These are phyloP conservation scores for Carterocephalus palaemon DNA, from an alignment of 2,888 invertebrate species.

Conservation along the genomic window DNA sequence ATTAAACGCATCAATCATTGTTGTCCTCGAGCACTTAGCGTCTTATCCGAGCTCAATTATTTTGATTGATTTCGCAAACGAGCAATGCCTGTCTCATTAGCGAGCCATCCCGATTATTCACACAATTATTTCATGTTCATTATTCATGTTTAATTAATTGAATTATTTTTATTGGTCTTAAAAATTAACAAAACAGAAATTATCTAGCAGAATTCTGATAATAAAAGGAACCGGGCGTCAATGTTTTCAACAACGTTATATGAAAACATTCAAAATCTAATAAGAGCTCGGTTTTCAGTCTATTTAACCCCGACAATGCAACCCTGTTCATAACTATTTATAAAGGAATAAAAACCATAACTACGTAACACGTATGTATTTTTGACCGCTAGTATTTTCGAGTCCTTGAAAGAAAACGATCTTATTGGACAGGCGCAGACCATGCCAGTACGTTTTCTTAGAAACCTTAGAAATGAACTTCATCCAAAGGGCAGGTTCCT, in stretches of 20 bases:
- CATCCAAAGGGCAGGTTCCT: slow-evolving; percentile 62
- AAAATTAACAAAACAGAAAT: too few species aligned
- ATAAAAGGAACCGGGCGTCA: too few species aligned
- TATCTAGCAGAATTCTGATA: too few species aligned
- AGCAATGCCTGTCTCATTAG: slow-evolving; percentile 6
- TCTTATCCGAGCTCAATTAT: slow-evolving; percentile 15
- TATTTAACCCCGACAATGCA: too few species aligned
- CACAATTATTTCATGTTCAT: background rate
- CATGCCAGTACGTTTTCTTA: slow-evolving; percentile 46
- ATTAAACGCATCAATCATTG: slow-evolving; percentile 13
- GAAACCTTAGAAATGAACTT: slow-evolving; percentile 58
- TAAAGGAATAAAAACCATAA: background rate
- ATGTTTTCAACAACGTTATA: too few species aligned
- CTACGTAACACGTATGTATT: slow-evolving; percentile 33
- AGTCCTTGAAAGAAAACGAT: slow-evolving; percentile 31
- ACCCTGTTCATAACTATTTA: too few species aligned
- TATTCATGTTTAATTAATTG: background rate
- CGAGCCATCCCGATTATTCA: background rate
- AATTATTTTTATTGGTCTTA: too few species aligned
- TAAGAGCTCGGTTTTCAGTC: too few species aligned
- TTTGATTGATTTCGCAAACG: slow-evolving; percentile 17
- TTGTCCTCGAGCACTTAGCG: slow-evolving; percentile 7
- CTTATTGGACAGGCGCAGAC: slow-evolving; percentile 25
- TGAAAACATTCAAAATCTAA: too few species aligned
- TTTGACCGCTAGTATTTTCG: too few species aligned